Conservation (phyloP, 2,113 vertebrate genomes). For the Cygnus buccinator region DNA sequence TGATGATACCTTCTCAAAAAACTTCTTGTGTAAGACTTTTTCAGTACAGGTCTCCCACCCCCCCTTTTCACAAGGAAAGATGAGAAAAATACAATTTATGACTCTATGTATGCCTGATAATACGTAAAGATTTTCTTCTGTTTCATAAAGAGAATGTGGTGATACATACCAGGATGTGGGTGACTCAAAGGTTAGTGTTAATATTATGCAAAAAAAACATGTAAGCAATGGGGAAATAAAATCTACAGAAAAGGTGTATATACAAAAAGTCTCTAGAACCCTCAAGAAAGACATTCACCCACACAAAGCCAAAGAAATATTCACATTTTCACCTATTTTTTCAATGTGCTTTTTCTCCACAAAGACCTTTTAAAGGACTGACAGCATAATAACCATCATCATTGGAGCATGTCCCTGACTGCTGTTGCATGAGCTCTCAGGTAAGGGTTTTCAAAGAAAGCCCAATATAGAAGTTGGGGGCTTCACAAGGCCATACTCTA, state of each 20-base stretch:
- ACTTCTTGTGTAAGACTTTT: not conserved
- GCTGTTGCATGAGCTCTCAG: not conserved
- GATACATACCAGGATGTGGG: conserved; percentile 30
- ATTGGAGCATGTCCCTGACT: not conserved
- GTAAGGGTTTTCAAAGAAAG: not conserved
- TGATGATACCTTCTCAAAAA: not conserved
- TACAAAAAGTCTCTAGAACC: not conserved
- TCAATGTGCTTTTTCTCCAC: not conserved
- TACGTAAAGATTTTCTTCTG: not conserved
- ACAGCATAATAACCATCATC: not conserved
- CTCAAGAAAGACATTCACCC: not conserved
- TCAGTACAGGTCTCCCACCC: not conserved
- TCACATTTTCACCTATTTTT: not conserved
- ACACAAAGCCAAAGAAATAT: not conserved
- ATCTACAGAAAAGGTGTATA: not conserved
- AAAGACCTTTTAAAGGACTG: not conserved
- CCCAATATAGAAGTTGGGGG: not conserved
- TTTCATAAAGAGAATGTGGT: not conserved
- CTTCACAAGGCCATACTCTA: not conserved
- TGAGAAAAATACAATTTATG: not conserved
- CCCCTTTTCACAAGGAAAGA: not conserved
- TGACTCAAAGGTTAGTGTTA: not conserved
- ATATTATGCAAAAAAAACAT: not conserved
- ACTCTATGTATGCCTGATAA: not conserved
- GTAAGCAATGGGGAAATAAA: not conserved